phyloP scores from a whole-genome alignment of 2,888 invertebrate species.

The Pristionchus maxplancki region DNA sequence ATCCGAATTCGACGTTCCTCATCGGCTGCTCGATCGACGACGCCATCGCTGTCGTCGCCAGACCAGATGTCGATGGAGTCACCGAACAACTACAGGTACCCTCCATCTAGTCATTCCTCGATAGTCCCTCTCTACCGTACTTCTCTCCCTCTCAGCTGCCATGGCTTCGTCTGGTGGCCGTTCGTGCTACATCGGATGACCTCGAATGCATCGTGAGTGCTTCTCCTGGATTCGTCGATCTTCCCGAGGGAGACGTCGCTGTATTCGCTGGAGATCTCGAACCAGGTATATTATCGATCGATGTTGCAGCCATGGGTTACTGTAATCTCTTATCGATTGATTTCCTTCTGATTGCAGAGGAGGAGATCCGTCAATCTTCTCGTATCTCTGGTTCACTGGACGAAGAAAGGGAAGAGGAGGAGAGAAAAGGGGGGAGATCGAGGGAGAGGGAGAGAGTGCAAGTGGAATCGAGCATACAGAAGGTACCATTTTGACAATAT shows the following conservation, averaged over 20 bases:
- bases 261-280: constrained; percentile 28
- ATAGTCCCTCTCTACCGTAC: not conserved
- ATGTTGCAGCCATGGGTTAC: not conserved
- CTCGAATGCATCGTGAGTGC: constrained; percentile 29
- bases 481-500: not conserved
- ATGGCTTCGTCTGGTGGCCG: constrained; percentile 34
- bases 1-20: constrained; percentile 44
- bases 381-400: constrained; percentile 21
- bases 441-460: constrained; percentile 30
- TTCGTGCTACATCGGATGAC: not conserved
- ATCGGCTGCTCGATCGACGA: constrained; percentile 34
- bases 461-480: not conserved
- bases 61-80: constrained; percentile 34
- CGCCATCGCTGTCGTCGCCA: constrained; percentile 10
- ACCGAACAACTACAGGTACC: constrained; percentile 18
- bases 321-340: not conserved
- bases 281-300: not conserved
- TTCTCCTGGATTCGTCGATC: not conserved
- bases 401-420: constrained; percentile 1
- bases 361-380: not conserved
- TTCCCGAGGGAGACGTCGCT: constrained; percentile 24
- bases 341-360: not conserved
- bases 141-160: not conserved
- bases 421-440: not conserved
- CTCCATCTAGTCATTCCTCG: not conserved